These are phyloP conservation scores for Arizona elegans DNA, from an alignment of 2,113 vertebrate species.

Conservation along the genomic window DNA sequence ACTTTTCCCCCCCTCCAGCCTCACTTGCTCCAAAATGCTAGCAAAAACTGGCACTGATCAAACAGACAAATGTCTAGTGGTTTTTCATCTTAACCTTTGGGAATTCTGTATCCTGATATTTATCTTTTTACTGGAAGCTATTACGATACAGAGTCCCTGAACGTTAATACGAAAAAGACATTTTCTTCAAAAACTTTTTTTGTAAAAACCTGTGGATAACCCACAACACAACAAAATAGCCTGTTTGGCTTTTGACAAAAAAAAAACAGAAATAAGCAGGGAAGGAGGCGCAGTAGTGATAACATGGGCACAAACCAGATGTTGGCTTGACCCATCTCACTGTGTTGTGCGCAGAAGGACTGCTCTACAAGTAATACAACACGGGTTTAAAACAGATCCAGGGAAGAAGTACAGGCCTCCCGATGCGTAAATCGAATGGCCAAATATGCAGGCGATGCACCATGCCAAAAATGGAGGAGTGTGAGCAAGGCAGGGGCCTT, in stretches of 20 bases:
- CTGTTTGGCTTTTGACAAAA: background rate
- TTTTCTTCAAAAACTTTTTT: background rate
- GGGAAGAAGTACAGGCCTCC: background rate
- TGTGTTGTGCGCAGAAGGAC: background rate
- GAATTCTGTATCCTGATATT: background rate
- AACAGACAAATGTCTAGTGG: background rate
- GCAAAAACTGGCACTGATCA: background rate
- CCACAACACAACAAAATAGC: background rate
- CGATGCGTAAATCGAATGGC: too few species aligned
- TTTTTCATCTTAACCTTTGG: background rate
- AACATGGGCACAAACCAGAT: too few species aligned
- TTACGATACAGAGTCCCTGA: too few species aligned
- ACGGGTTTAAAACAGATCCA: background rate
- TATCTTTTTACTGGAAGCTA: background rate
- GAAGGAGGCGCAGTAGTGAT: accelerated
- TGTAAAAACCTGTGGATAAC: background rate
- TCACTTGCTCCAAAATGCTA: too few species aligned
- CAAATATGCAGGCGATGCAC: background rate
- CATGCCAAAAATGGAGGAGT: background rate
- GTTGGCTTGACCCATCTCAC: background rate
- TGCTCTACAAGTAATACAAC: background rate
- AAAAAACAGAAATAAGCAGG: background rate
- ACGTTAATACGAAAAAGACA: background rate
- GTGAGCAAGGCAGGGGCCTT: background rate
- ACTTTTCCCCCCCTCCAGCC: background rate